These are phyloP conservation scores for Porites cylindrica DNA, from an alignment of 92 coral and sea anemone species.

Conservation along the genomic window DNA sequence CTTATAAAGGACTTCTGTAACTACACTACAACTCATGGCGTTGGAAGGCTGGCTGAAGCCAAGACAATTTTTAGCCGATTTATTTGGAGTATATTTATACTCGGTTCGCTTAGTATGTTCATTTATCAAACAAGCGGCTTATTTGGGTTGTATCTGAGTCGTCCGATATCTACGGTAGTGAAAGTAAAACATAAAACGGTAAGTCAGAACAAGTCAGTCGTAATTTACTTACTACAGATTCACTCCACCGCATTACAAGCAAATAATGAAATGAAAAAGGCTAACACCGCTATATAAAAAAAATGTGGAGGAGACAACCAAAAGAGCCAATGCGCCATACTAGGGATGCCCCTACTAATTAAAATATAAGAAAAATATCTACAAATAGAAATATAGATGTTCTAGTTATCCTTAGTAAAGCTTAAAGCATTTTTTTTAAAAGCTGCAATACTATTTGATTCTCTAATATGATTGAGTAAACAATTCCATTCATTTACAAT, in stretches of 20 bases:
- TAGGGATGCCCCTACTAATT: too few relatives aligned
- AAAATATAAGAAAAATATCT: too few relatives aligned
- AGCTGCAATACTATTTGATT: too few relatives aligned
- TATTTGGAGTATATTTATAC: slow-evolving; percentile 47
- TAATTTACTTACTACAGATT: background rate
- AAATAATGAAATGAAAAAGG: background rate
- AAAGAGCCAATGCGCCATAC: too few relatives aligned
- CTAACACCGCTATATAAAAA: too few relatives aligned
- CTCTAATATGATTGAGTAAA: too few relatives aligned
- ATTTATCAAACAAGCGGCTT: slow-evolving; percentile 27
- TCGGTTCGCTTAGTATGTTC: slow-evolving; percentile 55
- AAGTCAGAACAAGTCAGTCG: background rate
- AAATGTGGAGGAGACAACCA: too few relatives aligned
- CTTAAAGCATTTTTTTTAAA: too few relatives aligned
- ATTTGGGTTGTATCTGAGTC: slow-evolving; percentile 30
- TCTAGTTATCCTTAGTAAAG: too few relatives aligned
- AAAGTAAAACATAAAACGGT: slow-evolving; percentile 45
- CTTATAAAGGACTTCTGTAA: slow-evolving; percentile 48
- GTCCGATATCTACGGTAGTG: slow-evolving; percentile 56
- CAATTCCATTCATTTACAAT: too few relatives aligned
- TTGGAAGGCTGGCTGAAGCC: slow-evolving; percentile 62
- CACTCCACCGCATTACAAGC: too few relatives aligned
- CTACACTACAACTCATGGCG: slow-evolving; percentile 71
- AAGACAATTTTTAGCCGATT: slow-evolving; percentile 29
- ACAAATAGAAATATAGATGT: too few relatives aligned